Evolutionary conservation across 2,888 invertebrate species (phyloP).

Genomic region (Conistra vaccinii): DNA sequence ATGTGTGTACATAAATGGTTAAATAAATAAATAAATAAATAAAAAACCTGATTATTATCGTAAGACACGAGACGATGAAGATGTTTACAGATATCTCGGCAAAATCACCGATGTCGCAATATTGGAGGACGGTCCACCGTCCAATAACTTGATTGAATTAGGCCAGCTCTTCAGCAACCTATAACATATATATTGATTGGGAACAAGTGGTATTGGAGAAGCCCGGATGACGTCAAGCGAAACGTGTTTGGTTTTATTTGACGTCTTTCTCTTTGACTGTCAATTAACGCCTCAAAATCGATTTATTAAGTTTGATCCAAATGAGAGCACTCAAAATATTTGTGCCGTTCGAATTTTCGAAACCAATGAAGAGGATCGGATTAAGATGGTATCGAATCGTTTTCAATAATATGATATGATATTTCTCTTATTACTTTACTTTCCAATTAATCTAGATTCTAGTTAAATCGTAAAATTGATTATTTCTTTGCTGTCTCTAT

Average conservation of each 20-base stretch:
- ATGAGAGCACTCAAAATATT: conserved; percentile 22
- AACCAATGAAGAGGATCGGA: conserved; percentile 21
- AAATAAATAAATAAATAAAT: too few relatives aligned
- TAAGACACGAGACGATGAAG: conserved; percentile 14
- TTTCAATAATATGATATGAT: conserved; percentile 14
- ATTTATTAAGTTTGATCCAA: conserved; percentile 9
- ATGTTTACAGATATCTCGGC: conserved; percentile 19
- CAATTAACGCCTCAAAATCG: conserved; percentile 38
- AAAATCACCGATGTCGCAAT: conserved; percentile 18
- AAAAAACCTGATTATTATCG: conserved; percentile 6
- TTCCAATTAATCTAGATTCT: background rate
- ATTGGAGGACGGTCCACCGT: conserved; percentile 17
- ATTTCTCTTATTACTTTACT: background rate
- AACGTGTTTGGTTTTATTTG: conserved; percentile 34
- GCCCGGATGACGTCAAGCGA: conserved; percentile 46
- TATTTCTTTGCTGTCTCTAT: background rate
- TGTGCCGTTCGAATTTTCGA: conserved; percentile 12
- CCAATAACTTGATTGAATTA: conserved; percentile 53
- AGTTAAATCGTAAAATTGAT: background rate
- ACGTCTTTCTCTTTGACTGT: conserved; percentile 25
- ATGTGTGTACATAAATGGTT: too few relatives aligned
- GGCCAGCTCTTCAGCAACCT: conserved; percentile 38
- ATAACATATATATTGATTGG: conserved; percentile 27
- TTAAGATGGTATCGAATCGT: background rate
- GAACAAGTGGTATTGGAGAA: conserved; percentile 47